phyloP scores from a whole-genome alignment of 2,888 invertebrate genomes.

The Tricholauxania praeusta region DNA sequence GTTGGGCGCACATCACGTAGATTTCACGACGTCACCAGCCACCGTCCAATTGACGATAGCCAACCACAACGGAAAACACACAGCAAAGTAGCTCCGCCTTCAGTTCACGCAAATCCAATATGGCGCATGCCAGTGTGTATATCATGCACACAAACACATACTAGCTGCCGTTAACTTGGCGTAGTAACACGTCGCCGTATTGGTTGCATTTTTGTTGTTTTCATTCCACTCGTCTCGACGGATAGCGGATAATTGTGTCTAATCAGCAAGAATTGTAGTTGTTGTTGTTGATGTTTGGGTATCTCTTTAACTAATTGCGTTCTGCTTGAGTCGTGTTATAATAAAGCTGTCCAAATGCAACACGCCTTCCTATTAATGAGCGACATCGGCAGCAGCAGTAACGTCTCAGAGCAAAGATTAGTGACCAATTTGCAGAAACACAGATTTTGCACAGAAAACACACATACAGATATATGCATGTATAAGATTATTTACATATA shows the following conservation, averaged over 20 bases:
- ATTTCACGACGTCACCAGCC: background rate
- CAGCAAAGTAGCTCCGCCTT: constrained; percentile 54
- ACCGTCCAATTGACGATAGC: constrained; percentile 45
- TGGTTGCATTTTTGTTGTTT: constrained; percentile 4
- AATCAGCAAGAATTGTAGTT: constrained; percentile 41
- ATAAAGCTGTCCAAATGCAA: constrained; percentile 55
- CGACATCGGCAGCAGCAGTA: constrained; percentile 5
- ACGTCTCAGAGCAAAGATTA: constrained; percentile 36
- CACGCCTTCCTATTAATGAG: constrained; percentile 53
- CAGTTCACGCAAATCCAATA: constrained; percentile 52
- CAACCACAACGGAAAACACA: constrained; percentile 39
- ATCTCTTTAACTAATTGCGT: constrained; percentile 56
- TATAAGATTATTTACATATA: background rate
- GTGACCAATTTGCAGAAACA: constrained; percentile 43
- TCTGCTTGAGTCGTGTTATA: constrained; percentile 59
- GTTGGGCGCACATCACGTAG: constrained; percentile 13
- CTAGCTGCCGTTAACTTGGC: constrained; percentile 38
- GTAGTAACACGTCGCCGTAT: constrained; percentile 11
- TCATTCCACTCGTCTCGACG: background rate
- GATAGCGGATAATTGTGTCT: constrained; percentile 13
- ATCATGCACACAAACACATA: constrained; percentile 29
- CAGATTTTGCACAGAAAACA: background rate
- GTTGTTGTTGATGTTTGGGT: constrained; percentile 41
- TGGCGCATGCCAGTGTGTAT: constrained; percentile 59
- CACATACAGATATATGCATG: constrained; percentile 2